phyloP scores from a whole-genome alignment of 1,140 invertebrate genomes.

The Prorops nasuta region DNA sequence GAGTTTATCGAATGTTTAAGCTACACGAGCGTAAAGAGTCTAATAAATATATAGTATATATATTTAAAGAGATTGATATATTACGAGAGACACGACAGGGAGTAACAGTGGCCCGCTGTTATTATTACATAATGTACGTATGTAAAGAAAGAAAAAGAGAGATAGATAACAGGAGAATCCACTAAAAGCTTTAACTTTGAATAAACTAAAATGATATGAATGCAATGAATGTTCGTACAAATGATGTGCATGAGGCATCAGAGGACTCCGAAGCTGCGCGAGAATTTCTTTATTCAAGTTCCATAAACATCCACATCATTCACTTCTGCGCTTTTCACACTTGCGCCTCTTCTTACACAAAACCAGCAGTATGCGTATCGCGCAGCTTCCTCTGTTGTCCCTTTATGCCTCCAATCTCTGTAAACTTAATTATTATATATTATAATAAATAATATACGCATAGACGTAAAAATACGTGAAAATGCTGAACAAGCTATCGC shows the following conservation, averaged over 20 bases:
- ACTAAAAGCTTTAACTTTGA: slow-evolving; percentile 47
- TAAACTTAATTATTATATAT: slow-evolving; percentile 51
- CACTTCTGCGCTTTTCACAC: no score
- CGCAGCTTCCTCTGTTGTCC: slow-evolving; percentile 19
- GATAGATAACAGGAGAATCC: slow-evolving; percentile 17
- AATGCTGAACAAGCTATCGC: slow-evolving; percentile 13
- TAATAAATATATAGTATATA: slow-evolving; percentile 4
- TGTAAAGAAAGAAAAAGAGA: slow-evolving; percentile 9
- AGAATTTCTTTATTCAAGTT: no score
- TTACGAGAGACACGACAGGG: not conserved
- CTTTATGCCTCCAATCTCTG: slow-evolving; percentile 27
- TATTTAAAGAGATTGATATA: no score
- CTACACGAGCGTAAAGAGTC: not conserved
- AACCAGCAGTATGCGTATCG: no score
- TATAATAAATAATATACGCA: slow-evolving; percentile 28
- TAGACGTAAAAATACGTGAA: slow-evolving; percentile 12
- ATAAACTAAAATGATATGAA: slow-evolving; percentile 39
- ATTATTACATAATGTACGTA: slow-evolving; percentile 13
- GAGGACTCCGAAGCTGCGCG: slow-evolving; percentile 13
- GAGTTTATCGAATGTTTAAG: no score
- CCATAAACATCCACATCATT: no score
- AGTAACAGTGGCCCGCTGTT: not conserved
- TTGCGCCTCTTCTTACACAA: no score
- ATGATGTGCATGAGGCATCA: slow-evolving; percentile 12
- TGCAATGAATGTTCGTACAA: slow-evolving; percentile 9